Evolutionary conservation across 2,113 vertebrate genomes (phyloP), one percentile per base, ranked within the genome.

Genomic region (Halichoerus grypus): DNA sequence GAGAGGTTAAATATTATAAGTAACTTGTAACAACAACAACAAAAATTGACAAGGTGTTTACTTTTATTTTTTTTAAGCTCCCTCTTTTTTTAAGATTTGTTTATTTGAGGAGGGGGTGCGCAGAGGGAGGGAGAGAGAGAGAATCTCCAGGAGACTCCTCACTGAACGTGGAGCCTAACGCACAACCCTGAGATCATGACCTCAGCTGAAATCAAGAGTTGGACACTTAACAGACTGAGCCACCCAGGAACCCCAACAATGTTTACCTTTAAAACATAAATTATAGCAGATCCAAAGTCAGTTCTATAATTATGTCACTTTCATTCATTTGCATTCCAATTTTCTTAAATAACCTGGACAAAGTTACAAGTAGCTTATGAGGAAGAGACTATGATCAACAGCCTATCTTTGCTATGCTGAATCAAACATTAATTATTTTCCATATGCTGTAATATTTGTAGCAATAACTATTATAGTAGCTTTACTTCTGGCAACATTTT

Each of bases 1-100:
- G 42, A 92, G 49, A 88, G 7, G 53, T 92, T 93, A 95, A 95
- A 84, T 33, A 92, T 55, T 33, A 15, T 26, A 91, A 96, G 22
- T 55, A 85, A 89, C 89, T 71, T 53, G 39, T 76, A 88, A 69
- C 21, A 80, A 74, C 86, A 67, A 84, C 65, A 28, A 91, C 15
- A 12, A 2, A 82, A 67, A n/a, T 36, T 5, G 42, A 31, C 22
- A 79, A 59, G 33, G 33, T 69, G 33, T 69, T 67, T 16, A 67
- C 63, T 33, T 36, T 69, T n/a, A 67, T 26, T 69, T 69, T 61
- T 69, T 69, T 69, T 36, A 69, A 69, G 18, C 67, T n/a, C 67
- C n/a, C 67, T 67, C 16, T 69, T n/a, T 69, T 69, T 19, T 16
- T 4, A 69, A 69, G 33, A 69, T 36, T 36, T 9, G n/a, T n/a